Evolutionary conservation across 1,140 invertebrate genomes (phyloP), one percentile per base, ranked within the genome.

Genomic region (Pseudomyrmex concolor): DNA sequence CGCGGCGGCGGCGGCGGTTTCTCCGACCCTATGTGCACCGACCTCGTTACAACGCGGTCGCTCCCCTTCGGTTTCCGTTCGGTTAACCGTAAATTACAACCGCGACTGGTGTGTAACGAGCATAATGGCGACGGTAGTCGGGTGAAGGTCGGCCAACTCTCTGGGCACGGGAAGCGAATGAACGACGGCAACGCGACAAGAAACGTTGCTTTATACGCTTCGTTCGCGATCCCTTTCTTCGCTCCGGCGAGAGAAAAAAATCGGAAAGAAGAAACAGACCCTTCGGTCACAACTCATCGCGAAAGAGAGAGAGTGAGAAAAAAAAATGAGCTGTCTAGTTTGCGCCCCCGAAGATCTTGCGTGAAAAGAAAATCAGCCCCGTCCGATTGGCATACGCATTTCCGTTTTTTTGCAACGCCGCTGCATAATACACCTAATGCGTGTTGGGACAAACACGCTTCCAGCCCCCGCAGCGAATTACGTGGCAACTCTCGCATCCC

Each of bases 41-140:
- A 89, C 89, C 89, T 90, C 89, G 87, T 90, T 90, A 87, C 85
- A 87, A 90, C 87, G 85, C 86, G 83, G 88, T 86, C 87, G 83
- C 83, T 88, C 82, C 87, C 85, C 86, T 90, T 90, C 78, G 86
- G 85, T 89, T 91, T 91, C 90, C 90, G 90, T 91, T 91, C 89
- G 87, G 90, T 87, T 90, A 91, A 91, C 90, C 90, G 90, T 91
- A 91, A 91, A 91, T 91, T 90, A 91, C 86, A 86, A 87, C 82
- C 83, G 66, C 87, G 90, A 89, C 89, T 86, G 87, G 87, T 90
- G 88, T 88, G 89, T 90, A 91, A 91, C 86, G 83, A 90, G 84
- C 85, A 89, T 90, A 90, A 91, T 91, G 89, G 88, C 88, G 88
- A 89, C 83, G 81, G 77, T 85, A 89, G 89, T 70, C 89, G 89